Percentiles rank a stretch among this genome's conserved stretches.
Conservation (phyloP, 2,888 invertebrate species). For the Steinernema carpocapsae region DNA sequence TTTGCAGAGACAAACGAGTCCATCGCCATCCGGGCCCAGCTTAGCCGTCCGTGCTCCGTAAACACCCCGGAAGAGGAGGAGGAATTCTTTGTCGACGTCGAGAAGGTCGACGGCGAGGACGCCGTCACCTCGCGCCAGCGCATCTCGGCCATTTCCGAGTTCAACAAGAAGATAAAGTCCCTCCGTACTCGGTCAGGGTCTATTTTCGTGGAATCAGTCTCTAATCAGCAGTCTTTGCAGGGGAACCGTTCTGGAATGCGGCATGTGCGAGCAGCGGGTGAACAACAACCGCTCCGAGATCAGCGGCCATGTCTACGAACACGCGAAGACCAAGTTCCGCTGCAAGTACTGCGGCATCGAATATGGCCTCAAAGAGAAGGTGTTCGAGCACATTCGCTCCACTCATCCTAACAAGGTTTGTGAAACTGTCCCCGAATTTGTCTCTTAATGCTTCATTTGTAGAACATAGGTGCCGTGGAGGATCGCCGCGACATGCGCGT, state of each 20-base stretch:
- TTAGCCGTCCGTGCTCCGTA: background rate
- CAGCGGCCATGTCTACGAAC: constrained; percentile 35
- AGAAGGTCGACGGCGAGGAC: constrained; percentile 14
- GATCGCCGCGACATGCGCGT: constrained; percentile 43
- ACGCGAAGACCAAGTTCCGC: constrained; percentile 34
- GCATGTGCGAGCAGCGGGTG: constrained; percentile 2
- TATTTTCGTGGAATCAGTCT: background rate
- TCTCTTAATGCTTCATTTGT: background rate
- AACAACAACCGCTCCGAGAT: constrained; percentile 26
- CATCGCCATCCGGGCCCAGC: background rate
- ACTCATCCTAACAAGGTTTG: constrained; percentile 13
- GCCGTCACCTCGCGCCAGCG: constrained; percentile 16
- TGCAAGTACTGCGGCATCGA: constrained; percentile 36
- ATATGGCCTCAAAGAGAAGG: constrained; percentile 7
- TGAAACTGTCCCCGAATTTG: background rate
- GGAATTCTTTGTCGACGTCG: constrained; percentile 13
- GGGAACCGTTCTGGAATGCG: background rate
- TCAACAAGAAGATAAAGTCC: constrained; percentile 17
- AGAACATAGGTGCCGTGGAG: constrained; percentile 24
- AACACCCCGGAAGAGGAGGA: constrained; percentile 10
- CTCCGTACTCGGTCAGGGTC: background rate
- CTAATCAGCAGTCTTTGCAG: background rate
- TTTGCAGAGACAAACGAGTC: background rate
- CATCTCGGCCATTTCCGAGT: constrained; percentile 17
- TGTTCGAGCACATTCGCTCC: constrained; percentile 22